These are phyloP conservation scores for Narcine bancroftii DNA, from an alignment of 2,113 vertebrate genomes.

Conservation along the genomic window DNA sequence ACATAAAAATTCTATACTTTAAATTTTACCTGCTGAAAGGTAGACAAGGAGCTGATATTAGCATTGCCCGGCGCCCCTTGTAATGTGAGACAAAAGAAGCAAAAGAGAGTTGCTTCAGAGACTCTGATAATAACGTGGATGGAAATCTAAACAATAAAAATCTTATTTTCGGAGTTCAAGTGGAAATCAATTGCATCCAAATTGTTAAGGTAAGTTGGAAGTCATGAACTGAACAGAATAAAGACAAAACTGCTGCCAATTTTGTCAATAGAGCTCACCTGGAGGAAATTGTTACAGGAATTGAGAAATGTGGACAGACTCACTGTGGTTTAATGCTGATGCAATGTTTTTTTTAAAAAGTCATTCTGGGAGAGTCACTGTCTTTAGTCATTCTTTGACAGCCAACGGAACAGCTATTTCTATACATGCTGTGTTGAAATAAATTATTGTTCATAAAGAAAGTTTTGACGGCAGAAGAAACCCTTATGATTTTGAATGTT, in stretches of 20 bases:
- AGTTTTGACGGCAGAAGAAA: background rate
- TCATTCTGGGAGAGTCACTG: background rate
- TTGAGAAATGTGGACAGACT: background rate
- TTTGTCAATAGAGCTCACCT: background rate
- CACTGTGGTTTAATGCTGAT: background rate
- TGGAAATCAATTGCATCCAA: background rate
- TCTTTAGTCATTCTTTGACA: background rate
- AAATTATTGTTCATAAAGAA: background rate
- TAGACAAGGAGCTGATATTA: too few relatives aligned
- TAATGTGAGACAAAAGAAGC: too few relatives aligned
- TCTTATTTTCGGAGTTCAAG: background rate
- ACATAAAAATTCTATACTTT: too few relatives aligned
- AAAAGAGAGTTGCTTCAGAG: too few relatives aligned
- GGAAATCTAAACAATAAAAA: background rate
- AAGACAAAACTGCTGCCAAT: background rate
- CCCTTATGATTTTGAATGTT: background rate
- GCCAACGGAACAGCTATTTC: background rate
- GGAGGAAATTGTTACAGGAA: background rate
- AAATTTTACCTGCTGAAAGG: too few relatives aligned
- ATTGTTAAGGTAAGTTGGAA: background rate
- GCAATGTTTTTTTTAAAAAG: background rate
- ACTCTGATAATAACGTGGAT: background rate
- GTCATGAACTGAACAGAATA: background rate
- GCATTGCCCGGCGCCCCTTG: too few relatives aligned
- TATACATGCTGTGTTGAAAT: background rate